Percentiles rank a stretch among this genome's conserved stretches.
Conservation (phyloP, 2,888 invertebrate species). For the Himalopsyche anomala region DNA sequence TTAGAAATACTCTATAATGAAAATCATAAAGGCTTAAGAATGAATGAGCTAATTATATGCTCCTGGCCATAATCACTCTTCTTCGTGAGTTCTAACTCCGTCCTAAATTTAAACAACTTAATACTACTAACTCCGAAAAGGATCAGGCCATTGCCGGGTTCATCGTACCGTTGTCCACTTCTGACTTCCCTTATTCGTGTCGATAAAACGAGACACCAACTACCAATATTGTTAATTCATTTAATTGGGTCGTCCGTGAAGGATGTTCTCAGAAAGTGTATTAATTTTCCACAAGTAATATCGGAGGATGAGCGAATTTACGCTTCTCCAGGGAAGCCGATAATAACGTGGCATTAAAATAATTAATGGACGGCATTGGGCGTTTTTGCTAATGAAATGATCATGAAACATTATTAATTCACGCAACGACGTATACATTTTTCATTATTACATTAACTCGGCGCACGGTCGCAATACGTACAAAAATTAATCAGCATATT, state of each 20-base stretch:
- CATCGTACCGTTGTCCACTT: too few relatives aligned
- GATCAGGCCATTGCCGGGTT: too few relatives aligned
- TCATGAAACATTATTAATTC: background rate
- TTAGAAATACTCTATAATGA: too few relatives aligned
- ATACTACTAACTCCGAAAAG: too few relatives aligned
- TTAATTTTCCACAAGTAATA: background rate
- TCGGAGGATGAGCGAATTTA: background rate
- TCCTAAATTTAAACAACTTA: too few relatives aligned
- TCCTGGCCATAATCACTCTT: too few relatives aligned
- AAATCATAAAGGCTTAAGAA: too few relatives aligned
- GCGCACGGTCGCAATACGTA: background rate
- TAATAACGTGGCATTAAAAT: background rate
- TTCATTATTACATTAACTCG: background rate
- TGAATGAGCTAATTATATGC: too few relatives aligned
- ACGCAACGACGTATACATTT: background rate
- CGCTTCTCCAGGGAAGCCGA: background rate
- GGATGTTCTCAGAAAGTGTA: background rate
- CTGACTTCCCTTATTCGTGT: background rate
- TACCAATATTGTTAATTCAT: slow-evolving; percentile 1
- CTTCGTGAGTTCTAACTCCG: too few relatives aligned
- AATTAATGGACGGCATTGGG: background rate
- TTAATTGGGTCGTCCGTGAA: background rate
- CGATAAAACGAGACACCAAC: background rate
- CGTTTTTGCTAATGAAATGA: background rate
- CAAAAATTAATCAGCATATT: background rate